A percentile compares a stretch with the other conserved stretches of the same genome.
phyloP scores from a whole-genome alignment of 2,797 vertebrate genomes.

The Chiroxiphia lanceolata region DNA sequence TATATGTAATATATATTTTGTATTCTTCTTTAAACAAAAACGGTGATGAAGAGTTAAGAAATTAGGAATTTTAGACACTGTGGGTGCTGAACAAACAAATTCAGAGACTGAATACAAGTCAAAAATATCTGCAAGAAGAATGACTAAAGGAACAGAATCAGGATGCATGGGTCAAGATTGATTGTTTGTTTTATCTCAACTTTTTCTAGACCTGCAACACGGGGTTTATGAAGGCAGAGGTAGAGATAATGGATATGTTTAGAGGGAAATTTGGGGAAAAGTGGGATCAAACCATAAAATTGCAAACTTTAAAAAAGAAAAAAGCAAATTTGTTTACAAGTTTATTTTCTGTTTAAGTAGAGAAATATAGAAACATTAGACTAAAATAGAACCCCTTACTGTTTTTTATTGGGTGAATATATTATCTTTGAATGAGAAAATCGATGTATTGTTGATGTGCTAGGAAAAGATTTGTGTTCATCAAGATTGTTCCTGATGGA shows the following conservation, averaged over 20 bases:
- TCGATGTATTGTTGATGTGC: neutral
- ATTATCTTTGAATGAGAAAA: slow-evolving; percentile 10
- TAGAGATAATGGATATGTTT: neutral
- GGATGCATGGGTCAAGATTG: neutral
- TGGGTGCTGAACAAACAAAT: neutral
- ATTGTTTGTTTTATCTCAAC: neutral
- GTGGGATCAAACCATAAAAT: neutral
- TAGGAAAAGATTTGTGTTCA: neutral
- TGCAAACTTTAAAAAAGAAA: neutral
- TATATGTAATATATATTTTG: neutral
- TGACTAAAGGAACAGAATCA: neutral
- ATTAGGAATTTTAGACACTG: neutral
- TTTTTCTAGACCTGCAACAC: neutral
- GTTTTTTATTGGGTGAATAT: slow-evolving; percentile 1
- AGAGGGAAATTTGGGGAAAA: neutral
- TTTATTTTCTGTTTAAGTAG: neutral
- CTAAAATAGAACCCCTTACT: neutral
- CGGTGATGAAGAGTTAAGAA: neutral
- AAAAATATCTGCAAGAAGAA: neutral
- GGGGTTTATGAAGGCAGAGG: neutral
- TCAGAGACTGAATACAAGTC: neutral
- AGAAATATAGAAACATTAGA: neutral
- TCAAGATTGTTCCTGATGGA: neutral
- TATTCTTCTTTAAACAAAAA: neutral
- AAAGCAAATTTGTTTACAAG: neutral